These are phyloP conservation scores for Melipona beecheii DNA, from an alignment of 2,888 invertebrate genomes.

Conservation along the genomic window DNA sequence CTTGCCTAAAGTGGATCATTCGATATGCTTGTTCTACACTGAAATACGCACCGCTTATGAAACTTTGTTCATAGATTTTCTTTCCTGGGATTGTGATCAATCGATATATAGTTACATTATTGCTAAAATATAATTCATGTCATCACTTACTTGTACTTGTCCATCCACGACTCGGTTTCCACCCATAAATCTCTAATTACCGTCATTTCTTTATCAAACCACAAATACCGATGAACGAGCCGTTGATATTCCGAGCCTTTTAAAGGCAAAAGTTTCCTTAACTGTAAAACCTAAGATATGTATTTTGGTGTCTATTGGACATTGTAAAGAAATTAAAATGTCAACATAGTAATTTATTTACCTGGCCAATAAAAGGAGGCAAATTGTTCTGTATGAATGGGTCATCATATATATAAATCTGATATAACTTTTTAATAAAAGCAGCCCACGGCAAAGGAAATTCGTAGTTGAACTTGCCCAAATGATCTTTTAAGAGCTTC, in stretches of 20 bases:
- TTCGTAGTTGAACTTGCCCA: slow-evolving; percentile 87
- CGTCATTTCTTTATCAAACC: slow-evolving; percentile 87
- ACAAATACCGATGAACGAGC: slow-evolving; percentile 85
- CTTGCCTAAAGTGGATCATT: slow-evolving; percentile 74
- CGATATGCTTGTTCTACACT: slow-evolving; percentile 78
- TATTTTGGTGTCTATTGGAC: not conserved
- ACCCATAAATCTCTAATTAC: slow-evolving; percentile 86
- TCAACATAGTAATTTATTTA: slow-evolving; percentile 70
- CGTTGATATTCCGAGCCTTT: slow-evolving; percentile 82
- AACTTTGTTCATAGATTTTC: slow-evolving; percentile 30
- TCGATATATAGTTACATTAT: not conserved
- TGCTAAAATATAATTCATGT: slow-evolving; percentile 5
- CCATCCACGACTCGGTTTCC: slow-evolving; percentile 86
- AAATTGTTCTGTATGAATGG: slow-evolving; percentile 86
- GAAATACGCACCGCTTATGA: slow-evolving; percentile 55
- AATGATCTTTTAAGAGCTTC: slow-evolving; percentile 87
- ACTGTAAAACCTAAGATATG: slow-evolving; percentile 65
- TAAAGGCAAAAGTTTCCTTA: slow-evolving; percentile 78
- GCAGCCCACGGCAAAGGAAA: slow-evolving; percentile 89
- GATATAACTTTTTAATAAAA: slow-evolving; percentile 89
- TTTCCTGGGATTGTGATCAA: not conserved
- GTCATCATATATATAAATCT: slow-evolving; percentile 85
- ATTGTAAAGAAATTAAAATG: not conserved
- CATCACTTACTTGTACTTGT: slow-evolving; percentile 82
- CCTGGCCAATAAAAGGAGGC: slow-evolving; percentile 85